Evolutionary conservation across 2,888 invertebrate genomes (phyloP).

Genomic region (Cybosia mesomella): DNA sequence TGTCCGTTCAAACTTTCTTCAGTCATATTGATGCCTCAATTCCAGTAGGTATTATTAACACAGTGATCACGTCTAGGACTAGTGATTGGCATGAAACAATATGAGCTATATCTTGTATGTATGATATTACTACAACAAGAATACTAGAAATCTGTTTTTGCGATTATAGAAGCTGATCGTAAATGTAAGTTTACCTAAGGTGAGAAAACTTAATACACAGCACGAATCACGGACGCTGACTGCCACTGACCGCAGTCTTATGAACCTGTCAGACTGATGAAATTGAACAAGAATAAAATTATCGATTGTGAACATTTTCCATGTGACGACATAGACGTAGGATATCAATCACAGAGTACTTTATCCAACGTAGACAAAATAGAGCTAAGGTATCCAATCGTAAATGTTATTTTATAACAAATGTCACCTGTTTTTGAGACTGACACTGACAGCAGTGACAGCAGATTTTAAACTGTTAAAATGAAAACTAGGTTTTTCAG

Average conservation of each 20-base stretch:
- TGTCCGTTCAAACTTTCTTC: conserved; percentile 64
- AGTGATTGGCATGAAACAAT: conserved; percentile 7
- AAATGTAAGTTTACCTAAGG: conserved; percentile 39
- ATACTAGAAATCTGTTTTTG: neutral
- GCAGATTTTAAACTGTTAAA: too few species aligned
- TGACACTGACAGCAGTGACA: too few species aligned
- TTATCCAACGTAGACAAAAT: too few species aligned
- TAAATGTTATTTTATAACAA: too few species aligned
- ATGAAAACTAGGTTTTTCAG: too few species aligned
- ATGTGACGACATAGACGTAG: neutral
- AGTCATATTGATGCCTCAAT: conserved; percentile 43
- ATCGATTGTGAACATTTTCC: conserved; percentile 40
- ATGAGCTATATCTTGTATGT: neutral
- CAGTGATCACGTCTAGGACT: conserved; percentile 19
- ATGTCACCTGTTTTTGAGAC: conserved; percentile 22
- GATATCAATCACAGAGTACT: too few species aligned
- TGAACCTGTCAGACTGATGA: conserved; percentile 25
- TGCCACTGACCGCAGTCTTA: conserved; percentile 42
- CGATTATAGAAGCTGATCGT: conserved; percentile 36
- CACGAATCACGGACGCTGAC: conserved; percentile 20
- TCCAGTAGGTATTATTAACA: conserved; percentile 17
- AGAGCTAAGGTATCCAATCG: too few species aligned
- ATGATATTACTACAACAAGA: too few species aligned
- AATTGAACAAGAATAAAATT: conserved; percentile 32
- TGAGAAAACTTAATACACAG: conserved; percentile 26